These are phyloP conservation scores for Charina bottae DNA, from an alignment of 2,113 vertebrate species.

Conservation along the genomic window DNA sequence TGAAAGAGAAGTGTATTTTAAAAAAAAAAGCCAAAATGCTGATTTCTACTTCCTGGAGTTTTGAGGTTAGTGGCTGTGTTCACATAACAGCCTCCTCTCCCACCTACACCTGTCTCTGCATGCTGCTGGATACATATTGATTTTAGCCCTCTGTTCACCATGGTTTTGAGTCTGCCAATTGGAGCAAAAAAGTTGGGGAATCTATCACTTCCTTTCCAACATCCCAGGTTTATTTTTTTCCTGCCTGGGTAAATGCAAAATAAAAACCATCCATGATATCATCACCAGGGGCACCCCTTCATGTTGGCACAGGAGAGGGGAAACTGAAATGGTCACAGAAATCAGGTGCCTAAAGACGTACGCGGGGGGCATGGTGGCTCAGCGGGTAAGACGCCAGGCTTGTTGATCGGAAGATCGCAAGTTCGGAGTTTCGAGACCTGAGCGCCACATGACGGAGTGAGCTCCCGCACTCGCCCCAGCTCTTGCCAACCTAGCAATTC, in stretches of 20 bases:
- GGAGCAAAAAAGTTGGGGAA: neutral
- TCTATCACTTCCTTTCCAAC: neutral
- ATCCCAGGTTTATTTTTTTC: neutral
- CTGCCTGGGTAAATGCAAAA: neutral
- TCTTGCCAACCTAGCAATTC: too few species aligned
- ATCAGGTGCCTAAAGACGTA: neutral
- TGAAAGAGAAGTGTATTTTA: constrained; percentile 23
- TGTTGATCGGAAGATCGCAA: too few species aligned
- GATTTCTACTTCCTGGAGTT: constrained; percentile 63
- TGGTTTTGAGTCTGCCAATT: neutral
- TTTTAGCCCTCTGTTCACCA: neutral
- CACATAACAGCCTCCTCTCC: neutral
- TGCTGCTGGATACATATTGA: neutral
- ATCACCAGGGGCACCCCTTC: neutral
- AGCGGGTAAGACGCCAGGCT: too few species aligned
- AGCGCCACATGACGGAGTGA: too few species aligned
- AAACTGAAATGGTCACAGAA: neutral
- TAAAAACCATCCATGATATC: neutral
- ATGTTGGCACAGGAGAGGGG: neutral
- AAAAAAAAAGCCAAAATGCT: constrained; percentile 45
- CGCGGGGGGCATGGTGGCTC: too few species aligned
- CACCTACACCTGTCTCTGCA: neutral
- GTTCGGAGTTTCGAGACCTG: too few species aligned
- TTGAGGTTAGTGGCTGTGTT: constrained; percentile 31
- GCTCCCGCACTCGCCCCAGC: too few species aligned